Evolutionary conservation across 53 echinoderm and acorn worm genomes (phyloP).

Genomic region (Glandiceps talaboti): DNA sequence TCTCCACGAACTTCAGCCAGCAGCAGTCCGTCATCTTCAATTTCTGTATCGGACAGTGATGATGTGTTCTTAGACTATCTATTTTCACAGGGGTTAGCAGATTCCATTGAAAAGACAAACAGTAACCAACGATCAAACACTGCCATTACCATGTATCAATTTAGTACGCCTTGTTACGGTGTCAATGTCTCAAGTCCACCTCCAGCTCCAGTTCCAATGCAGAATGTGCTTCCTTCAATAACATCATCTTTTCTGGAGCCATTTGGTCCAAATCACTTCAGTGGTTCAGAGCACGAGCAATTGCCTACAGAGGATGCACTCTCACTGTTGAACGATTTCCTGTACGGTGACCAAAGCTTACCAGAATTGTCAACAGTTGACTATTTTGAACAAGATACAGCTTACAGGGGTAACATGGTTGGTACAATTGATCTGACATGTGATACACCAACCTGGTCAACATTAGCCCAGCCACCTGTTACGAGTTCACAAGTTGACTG

Average conservation of each 20-base stretch:
- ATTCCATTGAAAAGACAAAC: constrained; percentile 28
- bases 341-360: not conserved
- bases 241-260: not conserved
- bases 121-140: not conserved
- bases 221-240: not conserved
- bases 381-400: not conserved
- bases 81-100: constrained; percentile 84
- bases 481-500: not conserved
- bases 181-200: not conserved
- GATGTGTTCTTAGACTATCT: constrained; percentile 81
- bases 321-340: not conserved
- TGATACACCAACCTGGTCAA: not conserved
- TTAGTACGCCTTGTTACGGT: not conserved
- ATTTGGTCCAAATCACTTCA: not conserved
- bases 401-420: not conserved
- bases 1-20: constrained; percentile 1
- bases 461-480: not conserved
- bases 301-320: not conserved
- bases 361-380: not conserved
- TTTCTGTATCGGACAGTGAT: constrained; percentile 23
- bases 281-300: not conserved
- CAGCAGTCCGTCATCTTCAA: not conserved
- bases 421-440: not conserved
- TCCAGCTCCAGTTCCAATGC: not conserved
- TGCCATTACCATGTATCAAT: not conserved